Evolutionary conservation across 2,113 vertebrate species (phyloP).

Genomic region (Fulmarus glacialis): DNA sequence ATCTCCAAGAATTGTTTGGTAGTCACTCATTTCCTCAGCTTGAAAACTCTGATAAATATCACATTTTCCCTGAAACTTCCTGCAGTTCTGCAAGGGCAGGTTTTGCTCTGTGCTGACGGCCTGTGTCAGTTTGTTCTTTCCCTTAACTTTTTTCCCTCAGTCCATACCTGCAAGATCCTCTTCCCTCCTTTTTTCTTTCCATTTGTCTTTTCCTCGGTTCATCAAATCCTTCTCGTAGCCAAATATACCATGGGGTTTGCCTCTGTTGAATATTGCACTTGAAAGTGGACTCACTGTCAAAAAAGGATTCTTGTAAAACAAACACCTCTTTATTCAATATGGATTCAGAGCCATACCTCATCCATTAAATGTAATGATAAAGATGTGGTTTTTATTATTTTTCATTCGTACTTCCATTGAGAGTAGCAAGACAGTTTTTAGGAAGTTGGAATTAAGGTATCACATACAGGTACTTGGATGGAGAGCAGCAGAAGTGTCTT

Average conservation of each 20-base stretch:
- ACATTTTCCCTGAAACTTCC: neutral
- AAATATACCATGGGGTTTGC: neutral
- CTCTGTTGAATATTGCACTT: neutral
- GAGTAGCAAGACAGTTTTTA: neutral
- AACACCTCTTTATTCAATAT: neutral
- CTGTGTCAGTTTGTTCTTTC: neutral
- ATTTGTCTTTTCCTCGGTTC: neutral
- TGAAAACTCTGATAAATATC: neutral
- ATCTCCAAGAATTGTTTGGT: neutral
- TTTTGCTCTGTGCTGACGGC: neutral
- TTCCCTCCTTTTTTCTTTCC: neutral
- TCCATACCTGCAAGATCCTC: neutral
- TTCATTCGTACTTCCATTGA: neutral
- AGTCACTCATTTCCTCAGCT: neutral
- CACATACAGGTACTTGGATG: neutral
- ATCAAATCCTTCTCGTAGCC: neutral
- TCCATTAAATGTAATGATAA: neutral
- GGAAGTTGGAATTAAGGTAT: neutral
- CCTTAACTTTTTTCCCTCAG: neutral
- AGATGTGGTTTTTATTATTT: neutral
- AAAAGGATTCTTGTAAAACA: neutral
- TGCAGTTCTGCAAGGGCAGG: neutral
- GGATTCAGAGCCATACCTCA: neutral
- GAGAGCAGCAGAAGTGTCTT: neutral
- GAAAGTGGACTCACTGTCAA: neutral